phyloP scores from a whole-genome alignment of 2,888 invertebrate species.

The Allolobophora icterica region DNA sequence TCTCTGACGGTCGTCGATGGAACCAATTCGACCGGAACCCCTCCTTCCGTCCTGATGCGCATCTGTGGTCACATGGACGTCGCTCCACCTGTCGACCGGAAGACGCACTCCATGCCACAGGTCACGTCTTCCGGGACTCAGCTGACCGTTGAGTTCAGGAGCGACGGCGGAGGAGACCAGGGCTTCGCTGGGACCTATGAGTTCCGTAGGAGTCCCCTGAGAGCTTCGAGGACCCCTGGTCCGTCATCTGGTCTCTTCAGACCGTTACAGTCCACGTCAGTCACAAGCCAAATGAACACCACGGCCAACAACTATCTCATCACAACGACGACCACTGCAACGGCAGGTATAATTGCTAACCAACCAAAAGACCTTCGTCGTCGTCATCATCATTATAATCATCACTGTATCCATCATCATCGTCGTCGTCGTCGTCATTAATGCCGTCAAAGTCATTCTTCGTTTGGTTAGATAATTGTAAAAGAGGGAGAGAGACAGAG shows the following conservation, averaged over 20 bases:
- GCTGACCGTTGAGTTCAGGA: slow-evolving; percentile 27
- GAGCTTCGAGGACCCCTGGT: background rate
- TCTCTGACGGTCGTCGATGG: background rate
- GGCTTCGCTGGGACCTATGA: slow-evolving; percentile 36
- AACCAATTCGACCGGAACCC: background rate
- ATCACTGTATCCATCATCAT: too few species aligned
- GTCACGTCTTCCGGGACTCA: background rate
- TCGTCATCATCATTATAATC: background rate
- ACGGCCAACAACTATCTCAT: background rate
- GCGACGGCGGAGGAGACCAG: background rate
- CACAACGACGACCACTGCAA: background rate
- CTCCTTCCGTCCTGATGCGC: background rate
- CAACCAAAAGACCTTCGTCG: background rate
- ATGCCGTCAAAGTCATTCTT: too few species aligned
- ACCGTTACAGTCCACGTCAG: background rate
- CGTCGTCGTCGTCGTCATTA: too few species aligned
- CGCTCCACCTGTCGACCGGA: background rate
- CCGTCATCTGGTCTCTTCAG: background rate
- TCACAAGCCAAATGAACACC: background rate
- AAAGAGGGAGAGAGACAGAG: too few species aligned
- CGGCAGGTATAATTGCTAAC: background rate
- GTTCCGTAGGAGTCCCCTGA: background rate
- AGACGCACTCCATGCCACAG: background rate
- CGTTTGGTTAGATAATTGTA: too few species aligned
- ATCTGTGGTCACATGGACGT: background rate